Evolutionary conservation across 2,888 invertebrate species (phyloP), one percentile per base, ranked within the genome.

Genomic region (Amphimallon solstitiale): DNA sequence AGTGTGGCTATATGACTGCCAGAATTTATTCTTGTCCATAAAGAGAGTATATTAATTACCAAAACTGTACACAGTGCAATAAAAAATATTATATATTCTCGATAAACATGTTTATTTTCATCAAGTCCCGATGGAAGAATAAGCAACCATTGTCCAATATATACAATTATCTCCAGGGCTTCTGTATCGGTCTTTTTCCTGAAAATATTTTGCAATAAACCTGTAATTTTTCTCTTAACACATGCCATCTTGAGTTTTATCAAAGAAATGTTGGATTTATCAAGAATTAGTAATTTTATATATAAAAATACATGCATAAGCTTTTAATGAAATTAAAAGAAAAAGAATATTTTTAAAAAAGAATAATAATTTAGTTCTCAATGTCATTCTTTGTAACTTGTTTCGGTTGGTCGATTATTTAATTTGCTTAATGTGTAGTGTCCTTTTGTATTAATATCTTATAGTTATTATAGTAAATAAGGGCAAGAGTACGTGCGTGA

Each of bases 81-180:
- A 19, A 38, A 40, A 12, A 17, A 21, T 12, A 54, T 12, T 2
- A 40, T 12, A 7, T 7, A 38, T 2, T 21, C 19, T 12, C 9
- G 37, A 10, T 9, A 19, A 14, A 23, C 10, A n/a, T 40, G 38
- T n/a, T 19, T 12, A 14, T 15, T 19, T 15, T 15, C 12, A 14
- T 37, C 14, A 2, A 52, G n/a, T 1, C n/a, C 12, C n/a, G 54
- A 40, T 21, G 54, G 54, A 12, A 54, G 10, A 19, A 54, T 37
- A 10, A 54, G 9, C 7, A 54, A 12, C 3, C 17, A n/a, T 38
- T 54, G 54, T 9, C 54, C 54, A 5, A 21, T 21, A 7, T 38
- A 38, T 7, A 23, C 23, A 5, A 54, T 38, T 3, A 54, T 21
- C 12, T 40, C 38, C 0, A 40, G 5, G 6, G 21, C 34, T 5